Percentiles rank a stretch among this genome's conserved stretches.
Evolutionary conservation across 1,140 invertebrate species (phyloP).

Genomic region (Frieseomelitta varia): DNA sequence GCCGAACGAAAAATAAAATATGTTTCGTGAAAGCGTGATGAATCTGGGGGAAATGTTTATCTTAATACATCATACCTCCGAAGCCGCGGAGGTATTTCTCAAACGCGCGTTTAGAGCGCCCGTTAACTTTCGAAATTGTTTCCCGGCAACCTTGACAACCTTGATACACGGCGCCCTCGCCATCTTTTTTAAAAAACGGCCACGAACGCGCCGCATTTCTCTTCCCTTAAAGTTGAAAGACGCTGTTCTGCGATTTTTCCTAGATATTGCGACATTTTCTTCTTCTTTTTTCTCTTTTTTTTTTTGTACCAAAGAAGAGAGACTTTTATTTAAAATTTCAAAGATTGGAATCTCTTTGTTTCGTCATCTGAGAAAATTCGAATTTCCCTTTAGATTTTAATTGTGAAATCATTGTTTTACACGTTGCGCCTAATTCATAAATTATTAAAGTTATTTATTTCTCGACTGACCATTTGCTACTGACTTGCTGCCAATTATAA

Average conservation of each 20-base stretch:
- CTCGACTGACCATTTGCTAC: no score
- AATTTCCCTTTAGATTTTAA: no score
- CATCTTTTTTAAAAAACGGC: background rate
- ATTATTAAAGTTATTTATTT: no score
- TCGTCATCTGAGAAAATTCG: no score
- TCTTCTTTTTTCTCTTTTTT: no score
- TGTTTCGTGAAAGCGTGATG: slow-evolving; percentile 62
- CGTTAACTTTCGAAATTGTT: slow-evolving; percentile 16
- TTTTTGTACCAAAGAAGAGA: no score
- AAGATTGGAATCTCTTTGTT: no score
- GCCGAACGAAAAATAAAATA: slow-evolving; percentile 62
- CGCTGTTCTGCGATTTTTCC: background rate
- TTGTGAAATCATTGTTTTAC: no score
- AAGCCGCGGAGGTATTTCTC: slow-evolving; percentile 32
- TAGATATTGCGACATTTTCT: background rate
- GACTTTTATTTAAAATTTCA: no score
- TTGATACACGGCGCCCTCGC: background rate
- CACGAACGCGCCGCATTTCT: background rate
- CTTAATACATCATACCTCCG: slow-evolving; percentile 50
- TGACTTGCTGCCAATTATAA: no score
- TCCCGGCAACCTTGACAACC: background rate
- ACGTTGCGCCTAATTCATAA: no score
- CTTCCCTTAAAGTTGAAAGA: background rate
- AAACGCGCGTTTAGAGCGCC: background rate
- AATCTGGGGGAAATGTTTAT: slow-evolving; percentile 54